Evolutionary conservation across 23 tunicate species (phyloP), one percentile per base, ranked within the genome.

Genomic region (Halocynthia aurantium): DNA sequence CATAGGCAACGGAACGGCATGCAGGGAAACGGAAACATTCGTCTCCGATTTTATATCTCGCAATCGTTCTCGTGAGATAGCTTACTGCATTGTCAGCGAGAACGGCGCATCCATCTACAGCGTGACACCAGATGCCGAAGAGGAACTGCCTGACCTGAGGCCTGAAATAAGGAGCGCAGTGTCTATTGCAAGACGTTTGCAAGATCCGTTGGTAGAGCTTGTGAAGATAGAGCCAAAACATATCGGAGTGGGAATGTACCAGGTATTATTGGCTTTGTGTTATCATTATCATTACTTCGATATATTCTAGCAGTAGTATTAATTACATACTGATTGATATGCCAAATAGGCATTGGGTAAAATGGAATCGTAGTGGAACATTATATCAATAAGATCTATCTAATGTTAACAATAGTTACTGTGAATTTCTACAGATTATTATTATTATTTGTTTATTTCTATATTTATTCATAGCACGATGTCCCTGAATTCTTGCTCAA

Each of bases 191-290:
- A 65, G 98, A 12, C 75, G 98, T 51, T 58, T 93, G 54, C 98
- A 84, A 70, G 94, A 93, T 51, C 98, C 98, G 2, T 81, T 93
- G 7, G 85, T 77, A 18, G 98, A 93, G 72, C 86, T 93, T 15
- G 87, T 93, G 9, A 93, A 93, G 56, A 84, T 87, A 62, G 89
- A 87, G 18, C 89, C 98, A 13, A 87, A 93, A 68, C 98, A 93
- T 65, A 62, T 93, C 7, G 98, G 98, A 12, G 84, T 93, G 8
- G 98, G 98, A 66, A 82, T 81, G 94, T 93, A 93, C 63, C 98
- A 91, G 85, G 93, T 82, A 21, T 52, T 53, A 68, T 15, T 20
- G 13, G 72, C 19, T 68, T 68, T 15, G n/a, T 15, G 64, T 60
- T 60, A 60, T 15, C n/a, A 17, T 68, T 19, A 19, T 21, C 2